Evolutionary conservation across 2,797 vertebrate species (phyloP).

Genomic region (Tadarida brasiliensis): DNA sequence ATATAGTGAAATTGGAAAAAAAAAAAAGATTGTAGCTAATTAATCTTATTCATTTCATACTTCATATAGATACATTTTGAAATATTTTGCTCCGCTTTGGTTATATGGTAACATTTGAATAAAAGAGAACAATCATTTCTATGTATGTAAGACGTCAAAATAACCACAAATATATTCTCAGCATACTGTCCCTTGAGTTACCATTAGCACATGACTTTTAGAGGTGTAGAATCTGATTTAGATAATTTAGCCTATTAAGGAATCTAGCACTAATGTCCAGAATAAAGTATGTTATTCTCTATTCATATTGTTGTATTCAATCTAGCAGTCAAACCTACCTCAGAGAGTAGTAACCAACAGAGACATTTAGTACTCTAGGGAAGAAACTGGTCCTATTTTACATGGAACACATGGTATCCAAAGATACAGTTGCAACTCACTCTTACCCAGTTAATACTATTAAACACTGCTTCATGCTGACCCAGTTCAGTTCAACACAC

Average conservation of each 20-base stretch:
- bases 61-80: background rate
- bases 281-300: background rate
- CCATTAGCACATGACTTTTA: background rate
- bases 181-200: background rate
- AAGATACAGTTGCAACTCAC: background rate
- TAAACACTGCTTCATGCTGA: background rate
- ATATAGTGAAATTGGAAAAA: slow-evolving; percentile 4
- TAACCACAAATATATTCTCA: background rate
- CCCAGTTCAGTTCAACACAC: background rate
- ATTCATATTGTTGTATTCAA: rapidly evolving
- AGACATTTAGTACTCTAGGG: background rate
- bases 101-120: background rate
- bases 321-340: background rate
- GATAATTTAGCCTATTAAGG: background rate
- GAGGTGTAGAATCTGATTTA: background rate
- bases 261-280: background rate
- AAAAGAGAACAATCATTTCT: background rate
- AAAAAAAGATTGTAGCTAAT: background rate
- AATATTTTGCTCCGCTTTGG: background rate
- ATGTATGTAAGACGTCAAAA: background rate
- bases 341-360: background rate
- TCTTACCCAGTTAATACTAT: background rate
- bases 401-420: no score
- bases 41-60: background rate
- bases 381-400: background rate